Evolutionary conservation across 2,888 invertebrate species (phyloP), one percentile per base, ranked within the genome.

Genomic region (Allolobophora icterica): DNA sequence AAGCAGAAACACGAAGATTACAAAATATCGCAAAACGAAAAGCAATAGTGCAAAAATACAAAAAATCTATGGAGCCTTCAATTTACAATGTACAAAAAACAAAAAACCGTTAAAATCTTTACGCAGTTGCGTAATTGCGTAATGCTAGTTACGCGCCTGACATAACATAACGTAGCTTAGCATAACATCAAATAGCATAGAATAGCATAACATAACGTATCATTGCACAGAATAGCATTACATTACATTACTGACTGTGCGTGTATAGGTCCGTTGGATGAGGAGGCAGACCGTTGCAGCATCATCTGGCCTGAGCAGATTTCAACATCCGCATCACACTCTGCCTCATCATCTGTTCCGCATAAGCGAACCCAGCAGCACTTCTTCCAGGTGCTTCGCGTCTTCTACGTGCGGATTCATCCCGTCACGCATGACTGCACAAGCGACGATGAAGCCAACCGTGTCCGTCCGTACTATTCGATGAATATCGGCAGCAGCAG

Each of bases 301-400:
- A 30, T n/a, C 30, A 71, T 1, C 71, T 71, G 71, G 71, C 71
- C n/a, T 71, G 71, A 71, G n/a, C 71, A 30, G 87, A 35, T 5
- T 21, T 17, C 87, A 5, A n/a, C 35, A 17, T 34, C 87, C 87
- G 5, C 87, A 34, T 87, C 87, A 19, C 38, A 6, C 34, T 87
- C 35, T 15, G 6, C 87, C 87, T 35, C 35, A 34, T 0, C 71
- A 71, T 8, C 71, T 3, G 71, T 71, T 30, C 71, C 71, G 0
- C 30, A n/a, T 8, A 11, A 17, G 30, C 71, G 13, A 30, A 30
- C 34, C 38, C 87, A 38, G 19, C 87, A 87, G 87, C 87, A 87
- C 34, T 87, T 13, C 87, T 87, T 87, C 87, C 87, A 87, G 87
- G 87, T 87, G 35, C 87, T 87, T 3, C 87, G 87, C 19, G 24